Evolutionary conservation across 2,888 invertebrate species (phyloP), one percentile per base, ranked within the genome.

Genomic region (Chaetoderma sp.): DNA sequence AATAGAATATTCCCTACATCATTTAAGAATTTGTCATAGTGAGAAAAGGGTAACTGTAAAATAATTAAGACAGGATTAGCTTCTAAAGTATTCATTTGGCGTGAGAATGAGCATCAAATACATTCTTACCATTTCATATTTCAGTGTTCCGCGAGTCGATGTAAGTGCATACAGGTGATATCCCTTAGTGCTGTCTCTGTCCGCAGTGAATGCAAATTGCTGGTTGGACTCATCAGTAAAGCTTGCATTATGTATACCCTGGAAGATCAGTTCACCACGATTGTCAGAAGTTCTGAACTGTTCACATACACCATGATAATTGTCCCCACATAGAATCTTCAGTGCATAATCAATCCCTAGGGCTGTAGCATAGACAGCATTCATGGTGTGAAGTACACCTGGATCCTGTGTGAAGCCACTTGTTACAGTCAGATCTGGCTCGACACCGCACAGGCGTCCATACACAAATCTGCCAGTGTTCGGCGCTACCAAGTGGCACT

Each of bases 341-440:
- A 84, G 68, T 0, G 83, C 75, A 33, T 65, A 59, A 59, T 84
- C 74, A 5, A 83, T 65, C 4, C 79, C 83, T 50, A 75, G 72
- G 1, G 83, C 83, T 2, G 81, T 73, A 0, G 84, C 73, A 66
- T 76, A 83, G 6, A 84, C 83, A 36, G 82, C 76, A 66, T 84
- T 83, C n/a, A 84, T 79, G 16, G 82, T 81, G 59, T 82, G 79
- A 23, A 81, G 71, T 4, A 81, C 77, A 30, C 73, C 75, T 0
- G 75, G 73, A 54, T 84, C 84, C 52, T 83, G 81, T 8, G 74
- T 73, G 65, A 82, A 83, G 2, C 70, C 50, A 13, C 57, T 60
- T 4, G 65, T 70, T 5, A 73, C 71, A 45, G 78, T 70, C 42
- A 69, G 25, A 1, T 4, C 4, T n/a, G 23, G 32, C 2, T 52